These are phyloP conservation scores for Drosophila neonasuta DNA, from an alignment of 2,888 invertebrate species.

Conservation along the genomic window DNA sequence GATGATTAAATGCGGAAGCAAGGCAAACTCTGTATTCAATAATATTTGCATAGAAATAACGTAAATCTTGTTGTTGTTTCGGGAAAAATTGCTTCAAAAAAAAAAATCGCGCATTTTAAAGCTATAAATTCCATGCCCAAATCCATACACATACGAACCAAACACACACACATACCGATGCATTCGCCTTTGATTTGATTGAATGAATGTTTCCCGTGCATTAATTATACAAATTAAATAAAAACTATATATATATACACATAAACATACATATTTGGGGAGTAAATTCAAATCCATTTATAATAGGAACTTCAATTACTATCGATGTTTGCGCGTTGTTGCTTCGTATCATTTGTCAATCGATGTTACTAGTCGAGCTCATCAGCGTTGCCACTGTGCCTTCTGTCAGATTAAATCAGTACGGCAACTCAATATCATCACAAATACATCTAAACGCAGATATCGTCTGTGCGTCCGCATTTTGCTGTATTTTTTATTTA, in stretches of 20 bases:
- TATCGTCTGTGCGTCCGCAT: constrained; percentile 72
- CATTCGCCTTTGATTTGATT: constrained; percentile 68
- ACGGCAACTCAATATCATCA: constrained; percentile 44
- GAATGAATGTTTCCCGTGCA: constrained; percentile 62
- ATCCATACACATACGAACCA: constrained; percentile 17
- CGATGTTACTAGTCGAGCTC: neutral
- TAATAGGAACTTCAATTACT: constrained; percentile 1
- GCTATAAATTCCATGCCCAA: constrained; percentile 60
- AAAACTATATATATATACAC: constrained; percentile 62
- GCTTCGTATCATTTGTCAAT: constrained; percentile 24
- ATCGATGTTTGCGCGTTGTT: constrained; percentile 9
- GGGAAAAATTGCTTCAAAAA: constrained; percentile 20
- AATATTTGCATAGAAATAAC: constrained; percentile 46
- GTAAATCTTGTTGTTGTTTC: constrained; percentile 44
- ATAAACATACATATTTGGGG: constrained; percentile 37
- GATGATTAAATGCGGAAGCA: constrained; percentile 81
- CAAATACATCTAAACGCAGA: constrained; percentile 44
- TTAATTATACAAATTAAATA: constrained; percentile 58
- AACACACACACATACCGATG: constrained; percentile 29
- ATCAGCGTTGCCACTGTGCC: constrained; percentile 45
- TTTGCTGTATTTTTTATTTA: constrained; percentile 81
- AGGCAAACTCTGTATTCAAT: constrained; percentile 43
- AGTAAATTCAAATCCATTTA: constrained; percentile 19
- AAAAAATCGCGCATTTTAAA: constrained; percentile 46
- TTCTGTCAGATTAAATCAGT: constrained; percentile 39